Conservation (phyloP, 2,797 vertebrate species). For the Anniella stebbinsi region DNA sequence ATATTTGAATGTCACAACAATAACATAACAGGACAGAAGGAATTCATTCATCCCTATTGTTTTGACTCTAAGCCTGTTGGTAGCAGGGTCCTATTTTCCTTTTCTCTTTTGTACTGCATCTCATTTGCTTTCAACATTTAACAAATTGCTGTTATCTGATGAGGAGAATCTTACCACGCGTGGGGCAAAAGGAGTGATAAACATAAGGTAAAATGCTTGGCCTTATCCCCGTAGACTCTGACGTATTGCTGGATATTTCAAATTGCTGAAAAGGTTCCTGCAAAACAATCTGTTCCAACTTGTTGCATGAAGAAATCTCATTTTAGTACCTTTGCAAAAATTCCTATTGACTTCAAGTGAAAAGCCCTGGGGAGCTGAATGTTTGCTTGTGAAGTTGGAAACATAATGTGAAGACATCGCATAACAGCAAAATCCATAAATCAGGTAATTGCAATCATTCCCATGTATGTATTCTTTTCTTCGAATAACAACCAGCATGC, state of each 20-base stretch:
- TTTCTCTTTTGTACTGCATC: neutral
- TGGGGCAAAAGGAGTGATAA: neutral
- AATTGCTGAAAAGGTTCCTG: neutral
- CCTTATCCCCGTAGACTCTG: neutral
- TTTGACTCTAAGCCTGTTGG: neutral
- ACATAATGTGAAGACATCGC: neutral
- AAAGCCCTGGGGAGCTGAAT: slow-evolving; percentile 5
- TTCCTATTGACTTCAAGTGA: slow-evolving; percentile 3
- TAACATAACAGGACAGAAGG: neutral
- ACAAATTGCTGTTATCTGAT: neutral
- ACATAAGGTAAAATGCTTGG: neutral
- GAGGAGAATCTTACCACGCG: neutral
- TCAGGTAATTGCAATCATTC: slow-evolving; percentile 5
- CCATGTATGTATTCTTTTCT: neutral
- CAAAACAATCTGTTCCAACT: slow-evolving; percentile 25
- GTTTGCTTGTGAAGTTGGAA: slow-evolving; percentile 22
- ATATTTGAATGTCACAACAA: neutral
- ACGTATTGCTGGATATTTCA: neutral
- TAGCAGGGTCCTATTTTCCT: neutral
- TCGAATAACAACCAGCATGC: slow-evolving; percentile 10
- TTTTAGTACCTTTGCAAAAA: neutral
- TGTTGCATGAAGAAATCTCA: slow-evolving; percentile 10
- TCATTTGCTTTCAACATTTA: neutral
- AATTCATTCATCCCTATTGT: neutral
- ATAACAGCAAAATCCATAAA: neutral